Conservation (phyloP, 2,113 vertebrate species). For the Poeciliopsis prolifica region DNA sequence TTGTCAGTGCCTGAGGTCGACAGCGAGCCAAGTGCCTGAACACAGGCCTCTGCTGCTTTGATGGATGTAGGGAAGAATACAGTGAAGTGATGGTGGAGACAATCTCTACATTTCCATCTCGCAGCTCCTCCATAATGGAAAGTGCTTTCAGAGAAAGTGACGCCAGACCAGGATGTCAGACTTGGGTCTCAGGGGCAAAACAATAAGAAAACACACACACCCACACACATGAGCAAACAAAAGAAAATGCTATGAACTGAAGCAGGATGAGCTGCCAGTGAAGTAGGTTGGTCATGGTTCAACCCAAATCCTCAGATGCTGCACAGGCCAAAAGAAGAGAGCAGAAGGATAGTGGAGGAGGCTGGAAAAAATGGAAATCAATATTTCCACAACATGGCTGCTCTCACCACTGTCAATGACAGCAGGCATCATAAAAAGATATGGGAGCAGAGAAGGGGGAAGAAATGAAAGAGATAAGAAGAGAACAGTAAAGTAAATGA, state of each 20-base stretch:
- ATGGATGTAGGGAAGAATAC: constrained; percentile 60
- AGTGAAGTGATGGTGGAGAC: constrained; percentile 44
- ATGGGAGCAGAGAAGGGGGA: constrained; percentile 75
- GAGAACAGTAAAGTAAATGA: constrained; percentile 85
- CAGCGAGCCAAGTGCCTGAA: constrained; percentile 54
- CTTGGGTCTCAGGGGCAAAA: constrained; percentile 10
- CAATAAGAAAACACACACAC: constrained; percentile 23
- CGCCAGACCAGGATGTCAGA: constrained; percentile 43
- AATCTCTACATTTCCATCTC: constrained; percentile 18
- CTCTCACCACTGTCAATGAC: constrained; percentile 80
- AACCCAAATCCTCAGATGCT: constrained; percentile 50
- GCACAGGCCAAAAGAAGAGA: constrained; percentile 29
- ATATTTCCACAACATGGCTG: constrained; percentile 78
- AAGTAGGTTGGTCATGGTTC: constrained; percentile 56
- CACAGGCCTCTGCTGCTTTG: constrained; percentile 49
- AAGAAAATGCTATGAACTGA: constrained; percentile 16
- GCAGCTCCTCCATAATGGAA: constrained; percentile 19
- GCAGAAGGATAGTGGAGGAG: constrained; percentile 20
- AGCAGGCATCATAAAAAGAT: constrained; percentile 85
- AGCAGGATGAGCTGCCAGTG: constrained; percentile 47
- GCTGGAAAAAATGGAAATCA: constrained; percentile 65
- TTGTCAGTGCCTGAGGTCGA: constrained; percentile 50
- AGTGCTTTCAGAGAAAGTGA: constrained; percentile 40
- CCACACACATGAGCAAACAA: constrained; percentile 21
- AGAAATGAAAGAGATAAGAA: constrained; percentile 84